These are phyloP conservation scores for Porites divaricata DNA, from an alignment of 92 coral and sea anemone species.

Conservation along the genomic window DNA sequence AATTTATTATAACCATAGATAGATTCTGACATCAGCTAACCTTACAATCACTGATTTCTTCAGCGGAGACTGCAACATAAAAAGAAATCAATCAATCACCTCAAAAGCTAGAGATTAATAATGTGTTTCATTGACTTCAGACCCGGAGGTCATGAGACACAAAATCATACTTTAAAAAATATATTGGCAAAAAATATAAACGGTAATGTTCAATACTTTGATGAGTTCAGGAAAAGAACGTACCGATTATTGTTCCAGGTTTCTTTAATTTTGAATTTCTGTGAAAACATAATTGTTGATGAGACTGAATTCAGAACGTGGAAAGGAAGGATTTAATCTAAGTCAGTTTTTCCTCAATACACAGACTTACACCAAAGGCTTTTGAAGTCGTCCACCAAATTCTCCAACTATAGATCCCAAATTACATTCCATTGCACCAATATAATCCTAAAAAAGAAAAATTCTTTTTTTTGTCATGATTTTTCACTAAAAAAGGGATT, in stretches of 20 bases:
- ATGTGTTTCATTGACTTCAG: no score
- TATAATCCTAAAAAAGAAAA: constrained; percentile 71
- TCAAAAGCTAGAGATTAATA: no score
- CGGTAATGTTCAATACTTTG: background rate
- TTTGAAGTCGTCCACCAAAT: constrained; percentile 83
- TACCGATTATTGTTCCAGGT: constrained; percentile 83
- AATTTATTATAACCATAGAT: no score
- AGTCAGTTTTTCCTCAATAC: no score
- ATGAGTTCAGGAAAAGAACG: constrained; percentile 2
- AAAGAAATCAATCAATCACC: background rate
- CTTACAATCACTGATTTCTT: constrained; percentile 89
- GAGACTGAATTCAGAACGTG: no score
- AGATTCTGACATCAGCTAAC: constrained; percentile 32
- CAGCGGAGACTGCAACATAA: constrained; percentile 74
- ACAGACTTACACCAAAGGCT: constrained; percentile 76
- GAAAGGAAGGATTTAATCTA: no score
- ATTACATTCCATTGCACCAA: constrained; percentile 87
- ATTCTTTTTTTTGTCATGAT: no score
- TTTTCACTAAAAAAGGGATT: no score
- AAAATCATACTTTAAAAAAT: no score
- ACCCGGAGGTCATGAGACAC: no score
- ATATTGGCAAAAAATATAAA: background rate
- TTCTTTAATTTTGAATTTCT: constrained; percentile 76
- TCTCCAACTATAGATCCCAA: constrained; percentile 93
- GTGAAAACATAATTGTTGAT: no score